These are phyloP conservation scores for Heliocidaris erythrogramma DNA, from an alignment of 35 echinoderm and acorn worm genomes.

Conservation along the genomic window DNA sequence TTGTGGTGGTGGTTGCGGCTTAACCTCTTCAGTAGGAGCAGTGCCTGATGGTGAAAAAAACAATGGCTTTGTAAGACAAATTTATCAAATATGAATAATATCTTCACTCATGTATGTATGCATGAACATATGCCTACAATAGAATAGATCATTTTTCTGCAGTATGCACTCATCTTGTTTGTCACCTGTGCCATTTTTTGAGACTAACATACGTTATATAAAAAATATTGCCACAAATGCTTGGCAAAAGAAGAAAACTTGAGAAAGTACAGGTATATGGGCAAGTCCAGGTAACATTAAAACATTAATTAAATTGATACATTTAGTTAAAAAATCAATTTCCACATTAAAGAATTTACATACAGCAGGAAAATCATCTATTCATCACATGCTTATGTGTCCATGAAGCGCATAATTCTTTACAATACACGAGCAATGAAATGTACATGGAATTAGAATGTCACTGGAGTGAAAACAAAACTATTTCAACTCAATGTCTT, in stretches of 20 bases:
- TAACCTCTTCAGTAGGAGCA: constrained; percentile 51
- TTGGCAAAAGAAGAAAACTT: background rate
- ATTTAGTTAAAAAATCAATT: background rate
- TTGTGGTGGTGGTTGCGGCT: constrained; percentile 69
- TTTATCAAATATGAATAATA: background rate
- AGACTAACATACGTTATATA: background rate
- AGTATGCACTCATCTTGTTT: background rate
- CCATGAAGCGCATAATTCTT: background rate
- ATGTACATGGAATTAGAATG: background rate
- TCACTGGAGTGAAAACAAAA: background rate
- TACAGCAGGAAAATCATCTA: background rate
- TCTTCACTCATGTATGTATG: background rate
- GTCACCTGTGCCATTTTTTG: background rate
- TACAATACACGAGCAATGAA: background rate
- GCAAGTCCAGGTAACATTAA: background rate
- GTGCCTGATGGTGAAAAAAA: background rate
- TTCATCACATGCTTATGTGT: background rate
- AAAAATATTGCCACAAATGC: background rate
- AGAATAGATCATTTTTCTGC: background rate
- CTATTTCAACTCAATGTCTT: background rate
- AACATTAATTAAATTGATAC: background rate
- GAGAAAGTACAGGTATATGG: background rate
- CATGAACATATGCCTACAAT: background rate
- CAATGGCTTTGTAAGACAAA: background rate
- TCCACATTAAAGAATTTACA: background rate